Percentiles rank a stretch among this genome's conserved stretches.
Conservation (phyloP, 2,113 vertebrate genomes). For the Piliocolobus tephrosceles region DNA sequence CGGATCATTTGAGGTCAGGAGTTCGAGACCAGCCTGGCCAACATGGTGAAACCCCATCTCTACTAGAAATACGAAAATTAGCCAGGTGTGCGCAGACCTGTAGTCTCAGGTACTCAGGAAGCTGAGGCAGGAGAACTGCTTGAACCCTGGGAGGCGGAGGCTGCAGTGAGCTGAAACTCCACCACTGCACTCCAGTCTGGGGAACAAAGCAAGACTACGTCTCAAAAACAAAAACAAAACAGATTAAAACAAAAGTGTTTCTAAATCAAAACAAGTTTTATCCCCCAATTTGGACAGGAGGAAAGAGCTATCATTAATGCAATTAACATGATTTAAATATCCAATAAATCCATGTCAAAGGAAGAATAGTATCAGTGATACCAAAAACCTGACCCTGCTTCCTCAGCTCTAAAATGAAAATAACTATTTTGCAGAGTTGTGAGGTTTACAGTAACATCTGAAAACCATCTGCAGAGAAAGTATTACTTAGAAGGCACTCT, state of each 20-base stretch:
- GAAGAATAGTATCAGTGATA: neutral
- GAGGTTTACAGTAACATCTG: neutral
- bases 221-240: too few species aligned
- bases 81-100: too few species aligned
- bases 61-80: too few species aligned
- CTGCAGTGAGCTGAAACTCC: too few species aligned
- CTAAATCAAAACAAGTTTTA: neutral
- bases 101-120: too few species aligned
- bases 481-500: neutral
- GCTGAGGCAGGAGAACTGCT: too few species aligned
- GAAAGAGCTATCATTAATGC: neutral
- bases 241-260: neutral
- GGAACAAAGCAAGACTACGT: too few species aligned
- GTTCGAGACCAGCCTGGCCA: too few species aligned
- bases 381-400: neutral
- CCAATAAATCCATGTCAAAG: neutral
- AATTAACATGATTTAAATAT: neutral
- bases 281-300: neutral
- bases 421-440: neutral
- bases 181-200: too few species aligned
- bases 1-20: too few species aligned
- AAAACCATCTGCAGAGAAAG: neutral
- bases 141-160: too few species aligned
- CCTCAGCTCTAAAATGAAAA: neutral
- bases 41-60: too few species aligned